Percentiles rank a stretch among this genome's conserved stretches.
Conservation (phyloP, 1,140 invertebrate genomes). For the Laodelphax striatellus region DNA sequence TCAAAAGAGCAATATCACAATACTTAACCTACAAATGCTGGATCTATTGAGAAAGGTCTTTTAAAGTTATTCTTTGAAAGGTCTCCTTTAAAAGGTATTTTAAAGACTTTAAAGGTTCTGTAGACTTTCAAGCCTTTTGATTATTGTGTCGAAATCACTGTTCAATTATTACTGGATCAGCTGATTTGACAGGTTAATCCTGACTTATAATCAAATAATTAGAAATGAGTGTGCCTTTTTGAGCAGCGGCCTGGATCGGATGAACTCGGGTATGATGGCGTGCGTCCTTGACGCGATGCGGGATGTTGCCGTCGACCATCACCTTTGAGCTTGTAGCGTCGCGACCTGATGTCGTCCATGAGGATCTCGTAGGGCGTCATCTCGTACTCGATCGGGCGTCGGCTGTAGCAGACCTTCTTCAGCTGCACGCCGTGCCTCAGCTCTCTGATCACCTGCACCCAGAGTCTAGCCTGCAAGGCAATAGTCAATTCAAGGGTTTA, state of each 20-base stretch:
- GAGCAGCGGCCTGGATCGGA: constrained; percentile 84
- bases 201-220: too few species aligned
- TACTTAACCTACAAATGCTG: too few species aligned
- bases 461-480: constrained; percentile 71
- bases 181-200: too few species aligned
- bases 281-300: constrained; percentile 79
- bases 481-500: constrained; percentile 3
- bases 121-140: too few species aligned
- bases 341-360: constrained; percentile 88
- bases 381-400: constrained; percentile 74
- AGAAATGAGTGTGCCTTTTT: constrained; percentile 56
- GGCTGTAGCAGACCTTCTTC: constrained; percentile 72
- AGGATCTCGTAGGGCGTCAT: constrained; percentile 95
- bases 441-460: constrained; percentile 92
- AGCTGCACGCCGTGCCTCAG: constrained; percentile 74
- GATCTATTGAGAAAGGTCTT: too few species aligned
- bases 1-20: too few species aligned
- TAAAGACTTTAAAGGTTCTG: too few species aligned
- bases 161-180: too few species aligned
- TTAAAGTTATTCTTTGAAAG: too few species aligned
- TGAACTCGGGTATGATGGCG: constrained; percentile 90
- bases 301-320: constrained; percentile 71
- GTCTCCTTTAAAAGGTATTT: too few species aligned
- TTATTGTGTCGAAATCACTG: too few species aligned
- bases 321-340: constrained; percentile 75